Evolutionary conservation across 2,113 vertebrate genomes (phyloP), one percentile per base, ranked within the genome.

Genomic region (Taxidea taxus): DNA sequence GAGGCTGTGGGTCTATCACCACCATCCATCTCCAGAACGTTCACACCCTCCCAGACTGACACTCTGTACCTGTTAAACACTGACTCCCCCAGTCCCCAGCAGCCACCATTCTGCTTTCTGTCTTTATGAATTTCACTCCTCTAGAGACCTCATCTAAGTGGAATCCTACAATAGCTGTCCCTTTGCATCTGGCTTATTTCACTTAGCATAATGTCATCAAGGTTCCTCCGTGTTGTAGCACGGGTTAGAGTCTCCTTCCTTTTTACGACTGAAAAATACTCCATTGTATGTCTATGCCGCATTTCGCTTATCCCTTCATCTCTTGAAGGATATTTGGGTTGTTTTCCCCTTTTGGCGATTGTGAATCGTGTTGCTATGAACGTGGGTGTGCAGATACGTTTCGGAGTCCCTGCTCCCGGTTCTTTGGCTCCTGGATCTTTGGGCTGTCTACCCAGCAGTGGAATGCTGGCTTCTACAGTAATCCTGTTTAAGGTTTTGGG

Each of bases 1-100:
- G 4, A 2, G 49, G 23, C 7, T 5, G 23, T 31, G 27, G 10
- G 6, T 0, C 37, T 10, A 1, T 25, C 37, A 34, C 25, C 25
- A 10, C 64, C 64, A 10, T 34, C 31, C n/a, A 0, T 27, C 31
- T 56, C 62, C 29, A 47, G 56, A 70, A 68, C 1, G 20, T 39
- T 64, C 37, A 20, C 27, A 13, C 44, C 70, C 10, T 31, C 9
- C 70, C 64, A 21, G 16, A 27, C 47, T 44, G 90, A 91, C 54
- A 54, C 34, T 16, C 42, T 16, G 2, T 16, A 13, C 42, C 20
- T 29, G 0, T 13, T 13, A 37, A 87, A 77, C 44, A 21, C 20
- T 2, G 11, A 5, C 44, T 7, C 8, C 13, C 23, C 37, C 4
- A 42, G 39, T 14, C 68, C 80, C 29, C 29, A 20, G 54, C 18